Evolutionary conservation across 2,888 invertebrate species (phyloP), one percentile per base, ranked within the genome.

Genomic region (Xylota sylvarum): DNA sequence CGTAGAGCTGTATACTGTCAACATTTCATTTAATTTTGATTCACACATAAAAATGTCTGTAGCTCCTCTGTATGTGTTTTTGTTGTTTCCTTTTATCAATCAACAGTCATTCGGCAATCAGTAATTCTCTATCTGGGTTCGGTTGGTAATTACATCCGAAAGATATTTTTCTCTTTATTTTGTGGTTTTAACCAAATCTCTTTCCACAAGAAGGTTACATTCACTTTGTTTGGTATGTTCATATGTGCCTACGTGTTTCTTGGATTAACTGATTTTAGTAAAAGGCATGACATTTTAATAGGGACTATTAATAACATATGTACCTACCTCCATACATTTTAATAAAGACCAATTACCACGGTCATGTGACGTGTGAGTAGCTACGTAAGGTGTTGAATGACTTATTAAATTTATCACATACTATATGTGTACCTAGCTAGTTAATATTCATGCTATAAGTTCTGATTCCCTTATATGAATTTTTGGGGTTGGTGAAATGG

Each of bases 91-190:
- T 10, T 35, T 35, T 35, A 5, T 37, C 46, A 46, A 46, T 46
- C 46, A 17, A 6, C 14, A 2, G 14, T 35, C 5, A 5, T 7
- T 55, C 2, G 12, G 19, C 37, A 6, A 58, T 58, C 6, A 17
- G 58, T 37, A 6, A 58, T 37, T 37, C 58, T 19, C 19, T 37
- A 58, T 58, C 58, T 58, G 37, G 12, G 17, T 58, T 58, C 12
- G 32, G 12, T 32, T 35, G 19, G 35, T 35, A 58, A 58, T 58
- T 55, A 30, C 52, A 30, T 0, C 17, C 35, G 19, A 17, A 58
- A 35, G 58, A 58, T 14, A 37, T 37, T 56, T 37, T 35, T 35
- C n/a, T 4, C 43, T n/a, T n/a, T 4, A 19, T 7, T 12, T 58
- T 58, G 37, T 6, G 58, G 58, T 19, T 37, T 12, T 19, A 37